Evolutionary conservation across 2,113 vertebrate genomes (phyloP).

Genomic region (Gymnobelideus leadbeateri): DNA sequence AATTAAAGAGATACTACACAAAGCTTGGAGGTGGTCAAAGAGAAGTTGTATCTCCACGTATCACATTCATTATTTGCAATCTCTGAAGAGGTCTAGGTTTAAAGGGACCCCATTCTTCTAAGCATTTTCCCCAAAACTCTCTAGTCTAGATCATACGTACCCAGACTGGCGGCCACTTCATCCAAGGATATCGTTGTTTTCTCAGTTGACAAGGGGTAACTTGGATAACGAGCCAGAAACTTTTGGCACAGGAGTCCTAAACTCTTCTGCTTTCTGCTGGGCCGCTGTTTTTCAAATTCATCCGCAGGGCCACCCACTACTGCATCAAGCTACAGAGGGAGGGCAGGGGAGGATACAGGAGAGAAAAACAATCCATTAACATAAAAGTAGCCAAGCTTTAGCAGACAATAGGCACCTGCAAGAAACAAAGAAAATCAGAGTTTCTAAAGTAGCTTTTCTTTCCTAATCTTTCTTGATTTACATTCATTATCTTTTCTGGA

Average conservation of each 20-base stretch:
- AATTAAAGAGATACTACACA: background rate
- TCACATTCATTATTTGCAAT: background rate
- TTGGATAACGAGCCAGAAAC: slow-evolving; percentile 96
- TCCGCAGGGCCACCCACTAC: slow-evolving; percentile 86
- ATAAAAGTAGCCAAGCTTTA: background rate
- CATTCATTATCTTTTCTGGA: background rate
- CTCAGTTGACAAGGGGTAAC: slow-evolving; percentile 89
- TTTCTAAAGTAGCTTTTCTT: background rate
- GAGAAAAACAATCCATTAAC: slow-evolving; percentile 25
- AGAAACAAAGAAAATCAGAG: background rate
- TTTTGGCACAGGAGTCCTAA: slow-evolving; percentile 95
- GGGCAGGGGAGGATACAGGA: slow-evolving; percentile 14
- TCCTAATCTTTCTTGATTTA: slow-evolving; percentile 16
- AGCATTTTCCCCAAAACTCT: background rate
- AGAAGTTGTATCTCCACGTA: slow-evolving; percentile 3
- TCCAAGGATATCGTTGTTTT: slow-evolving; percentile 95
- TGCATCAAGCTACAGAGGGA: slow-evolving; percentile 76
- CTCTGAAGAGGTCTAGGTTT: background rate
- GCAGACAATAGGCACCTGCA: accelerated
- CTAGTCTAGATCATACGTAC: slow-evolving; percentile 84
- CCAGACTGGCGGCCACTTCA: slow-evolving; percentile 92
- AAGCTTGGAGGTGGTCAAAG: background rate
- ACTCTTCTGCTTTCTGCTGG: slow-evolving; percentile 97
- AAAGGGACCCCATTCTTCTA: background rate
- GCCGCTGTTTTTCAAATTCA: slow-evolving; percentile 90